Evolutionary conservation across 2,888 invertebrate species (phyloP), one percentile per base, ranked within the genome.

Genomic region (Cosmorhoe ocellata): DNA sequence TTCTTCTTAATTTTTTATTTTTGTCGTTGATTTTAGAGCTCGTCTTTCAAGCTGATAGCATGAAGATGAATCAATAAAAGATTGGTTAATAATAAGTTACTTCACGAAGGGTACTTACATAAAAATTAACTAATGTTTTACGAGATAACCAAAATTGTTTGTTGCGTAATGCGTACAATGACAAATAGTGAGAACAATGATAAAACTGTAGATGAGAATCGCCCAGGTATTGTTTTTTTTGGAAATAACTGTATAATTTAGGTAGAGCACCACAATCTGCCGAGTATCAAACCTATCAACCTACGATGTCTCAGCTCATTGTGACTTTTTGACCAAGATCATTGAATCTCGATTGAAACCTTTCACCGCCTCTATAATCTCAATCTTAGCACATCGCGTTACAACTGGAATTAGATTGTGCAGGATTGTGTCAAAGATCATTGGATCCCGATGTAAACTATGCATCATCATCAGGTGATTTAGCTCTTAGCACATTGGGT

Each of bases 221-320:
- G n/a, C n/a, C n/a, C 4, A 18, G 18, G 2, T 18, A 4, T 4
- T 18, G 18, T 5, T 4, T 30, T 6, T 30, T 30, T 5, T 31
- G 11, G 30, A 31, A 18, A 18, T 18, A 18, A 18, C 18, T 3
- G 18, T 4, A 18, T 4, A 18, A 3, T 18, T 3, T 18, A 3
- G 2, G 2, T 3, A 18, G 3, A 18, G 18, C 18, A n/a, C n/a
- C n/a, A n/a, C n/a, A n/a, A n/a, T 18, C 18, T 18, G 18, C 18
- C 4, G 18, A 3, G 18, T 18, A 18, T 4, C 18, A 18, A 4
- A 18, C 4, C 18, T 18, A 18, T 4, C 45, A 59, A 46, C 24
- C 50, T 58, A 56, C 46, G 50, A 61, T 61, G 51, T 37, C 49
- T 44, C 51, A 56, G 34, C 24, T 32, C 37, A 51, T 51, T 49